These are phyloP conservation scores for Catharus ustulatus DNA, from an alignment of 2,797 vertebrate species.

Conservation along the genomic window DNA sequence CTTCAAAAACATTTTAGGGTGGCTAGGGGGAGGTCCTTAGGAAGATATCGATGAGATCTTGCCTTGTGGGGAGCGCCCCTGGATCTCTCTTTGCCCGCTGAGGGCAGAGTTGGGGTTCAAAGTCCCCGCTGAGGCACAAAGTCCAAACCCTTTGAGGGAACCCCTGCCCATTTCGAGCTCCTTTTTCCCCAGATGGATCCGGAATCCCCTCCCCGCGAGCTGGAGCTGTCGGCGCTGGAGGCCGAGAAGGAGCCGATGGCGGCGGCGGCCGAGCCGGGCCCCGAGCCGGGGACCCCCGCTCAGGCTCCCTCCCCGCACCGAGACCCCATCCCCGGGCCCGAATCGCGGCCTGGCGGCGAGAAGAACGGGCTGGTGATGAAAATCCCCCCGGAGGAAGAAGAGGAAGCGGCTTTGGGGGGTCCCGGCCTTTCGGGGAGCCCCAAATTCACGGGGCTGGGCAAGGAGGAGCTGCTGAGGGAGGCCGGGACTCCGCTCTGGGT, in stretches of 20 bases:
- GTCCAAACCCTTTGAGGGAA: too few species aligned
- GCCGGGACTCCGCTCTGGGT: background rate
- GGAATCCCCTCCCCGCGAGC: background rate
- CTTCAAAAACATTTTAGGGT: too few species aligned
- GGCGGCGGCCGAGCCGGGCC: background rate
- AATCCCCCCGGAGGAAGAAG: background rate
- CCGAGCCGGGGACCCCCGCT: background rate
- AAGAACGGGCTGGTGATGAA: background rate
- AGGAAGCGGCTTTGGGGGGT: background rate
- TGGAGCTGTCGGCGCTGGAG: background rate
- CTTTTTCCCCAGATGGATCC: background rate
- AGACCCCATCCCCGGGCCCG: background rate
- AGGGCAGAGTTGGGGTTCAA: too few species aligned
- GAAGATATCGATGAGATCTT: too few species aligned
- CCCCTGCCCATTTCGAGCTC: too few species aligned
- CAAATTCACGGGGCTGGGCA: background rate
- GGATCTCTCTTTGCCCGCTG: too few species aligned
- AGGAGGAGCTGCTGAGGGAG: background rate
- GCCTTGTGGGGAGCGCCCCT: too few species aligned
- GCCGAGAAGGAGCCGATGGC: background rate
- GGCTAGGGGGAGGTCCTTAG: too few species aligned
- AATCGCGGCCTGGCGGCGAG: background rate
- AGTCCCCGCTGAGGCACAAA: too few species aligned
- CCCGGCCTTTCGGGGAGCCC: background rate
- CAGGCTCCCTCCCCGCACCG: background rate